Conservation (phyloP, 2,113 vertebrate species). For the Diadophis punctatus region DNA sequence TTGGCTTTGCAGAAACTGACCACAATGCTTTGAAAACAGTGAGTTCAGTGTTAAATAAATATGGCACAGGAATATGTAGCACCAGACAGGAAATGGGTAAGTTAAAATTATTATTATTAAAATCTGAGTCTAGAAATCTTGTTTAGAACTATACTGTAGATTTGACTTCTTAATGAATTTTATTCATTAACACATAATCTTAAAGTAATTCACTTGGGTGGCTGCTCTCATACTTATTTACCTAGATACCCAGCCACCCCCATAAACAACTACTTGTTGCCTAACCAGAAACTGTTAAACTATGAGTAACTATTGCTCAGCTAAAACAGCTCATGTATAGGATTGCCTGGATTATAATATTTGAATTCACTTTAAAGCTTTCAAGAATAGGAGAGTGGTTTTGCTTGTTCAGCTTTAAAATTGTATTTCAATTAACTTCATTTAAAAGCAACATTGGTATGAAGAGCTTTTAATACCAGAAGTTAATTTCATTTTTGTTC, state of each 20-base stretch:
- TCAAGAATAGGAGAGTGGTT: neutral
- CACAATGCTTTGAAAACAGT: slow-evolving; percentile 80
- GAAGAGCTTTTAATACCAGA: neutral
- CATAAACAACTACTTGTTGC: neutral
- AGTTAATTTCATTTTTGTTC: neutral
- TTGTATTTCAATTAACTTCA: neutral
- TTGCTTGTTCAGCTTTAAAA: neutral
- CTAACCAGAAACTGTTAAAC: neutral
- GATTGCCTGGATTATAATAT: neutral
- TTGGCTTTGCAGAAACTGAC: slow-evolving; percentile 83
- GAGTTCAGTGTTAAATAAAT: slow-evolving; percentile 66
- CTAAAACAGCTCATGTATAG: neutral
- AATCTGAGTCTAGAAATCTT: neutral
- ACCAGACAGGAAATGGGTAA: slow-evolving; percentile 89
- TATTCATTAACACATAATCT: neutral
- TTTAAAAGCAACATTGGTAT: neutral
- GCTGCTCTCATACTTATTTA: neutral
- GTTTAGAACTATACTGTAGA: neutral
- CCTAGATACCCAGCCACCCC: neutral
- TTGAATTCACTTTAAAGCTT: neutral
- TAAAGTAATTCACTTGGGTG: neutral
- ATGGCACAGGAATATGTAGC: slow-evolving; percentile 83
- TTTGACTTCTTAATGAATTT: neutral
- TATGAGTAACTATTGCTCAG: neutral
- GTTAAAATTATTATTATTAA: slow-evolving; percentile 35